These are phyloP conservation scores for Epizoanthus illoricatus DNA, from an alignment of 92 coral and sea anemone genomes.

Conservation along the genomic window DNA sequence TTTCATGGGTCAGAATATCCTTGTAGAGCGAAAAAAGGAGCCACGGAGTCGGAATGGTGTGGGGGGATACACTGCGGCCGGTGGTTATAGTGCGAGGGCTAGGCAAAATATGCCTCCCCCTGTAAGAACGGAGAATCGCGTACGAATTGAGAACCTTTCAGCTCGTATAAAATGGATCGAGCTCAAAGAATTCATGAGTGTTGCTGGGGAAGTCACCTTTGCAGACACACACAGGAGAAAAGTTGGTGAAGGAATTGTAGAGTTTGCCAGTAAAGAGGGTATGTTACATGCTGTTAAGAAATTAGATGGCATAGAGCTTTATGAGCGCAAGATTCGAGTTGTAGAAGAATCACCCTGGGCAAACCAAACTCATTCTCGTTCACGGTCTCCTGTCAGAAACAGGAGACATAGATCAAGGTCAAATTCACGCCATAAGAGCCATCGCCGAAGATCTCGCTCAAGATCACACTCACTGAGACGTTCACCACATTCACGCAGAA, in stretches of 20 bases:
- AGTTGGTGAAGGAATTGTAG: constrained; percentile 96
- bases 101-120: constrained; percentile 88
- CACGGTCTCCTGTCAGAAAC: constrained; percentile 52
- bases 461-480: constrained; percentile 56
- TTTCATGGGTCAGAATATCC: constrained; percentile 85
- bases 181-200: constrained; percentile 89
- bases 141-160: constrained; percentile 93
- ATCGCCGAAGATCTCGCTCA: constrained; percentile 57
- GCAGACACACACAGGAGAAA: constrained; percentile 96
- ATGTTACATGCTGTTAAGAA: constrained; percentile 79
- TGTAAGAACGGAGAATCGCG: constrained; percentile 79
- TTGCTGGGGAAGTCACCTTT: constrained; percentile 97
- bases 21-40: constrained; percentile 90
- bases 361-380: constrained; percentile 55
- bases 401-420: constrained; percentile 49
- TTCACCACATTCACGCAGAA: constrained; percentile 32
- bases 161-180: constrained; percentile 97
- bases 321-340: constrained; percentile 77
- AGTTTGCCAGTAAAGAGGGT: constrained; percentile 80
- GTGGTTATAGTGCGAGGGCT: constrained; percentile 86
- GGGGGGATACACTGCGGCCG: constrained; percentile 93
- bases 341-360: constrained; percentile 84
- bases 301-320: constrained; percentile 79
- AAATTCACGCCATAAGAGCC: constrained; percentile 55
- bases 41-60: constrained; percentile 65